These are phyloP conservation scores for Erynnis tages DNA, from an alignment of 2,888 invertebrate species.

Conservation along the genomic window DNA sequence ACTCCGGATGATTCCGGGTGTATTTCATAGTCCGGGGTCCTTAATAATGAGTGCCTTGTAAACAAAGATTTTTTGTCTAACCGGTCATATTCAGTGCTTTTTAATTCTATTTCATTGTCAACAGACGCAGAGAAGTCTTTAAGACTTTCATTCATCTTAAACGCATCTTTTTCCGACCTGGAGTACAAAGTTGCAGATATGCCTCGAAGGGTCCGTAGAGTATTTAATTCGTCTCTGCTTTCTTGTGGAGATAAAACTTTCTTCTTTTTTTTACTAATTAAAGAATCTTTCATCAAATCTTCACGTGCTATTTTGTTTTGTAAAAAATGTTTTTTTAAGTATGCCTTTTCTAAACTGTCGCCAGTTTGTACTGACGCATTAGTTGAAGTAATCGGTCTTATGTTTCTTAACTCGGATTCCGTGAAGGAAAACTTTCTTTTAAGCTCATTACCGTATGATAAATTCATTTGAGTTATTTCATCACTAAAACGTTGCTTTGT, in stretches of 20 bases:
- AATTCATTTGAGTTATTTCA: neutral
- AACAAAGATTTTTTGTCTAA: neutral
- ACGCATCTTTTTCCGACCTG: neutral
- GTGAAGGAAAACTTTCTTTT: constrained; percentile 44
- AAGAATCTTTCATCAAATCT: neutral
- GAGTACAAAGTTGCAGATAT: constrained; percentile 8
- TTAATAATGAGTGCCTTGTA: neutral
- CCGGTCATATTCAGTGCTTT: constrained; percentile 43
- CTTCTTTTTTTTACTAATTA: neutral
- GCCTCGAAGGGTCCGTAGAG: constrained; percentile 4
- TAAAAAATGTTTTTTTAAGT: constrained; percentile 25
- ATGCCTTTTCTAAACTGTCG: constrained; percentile 51
- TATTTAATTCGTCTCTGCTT: constrained; percentile 12
- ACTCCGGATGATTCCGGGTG: constrained; percentile 28
- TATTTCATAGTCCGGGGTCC: constrained; percentile 25
- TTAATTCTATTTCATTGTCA: constrained; percentile 45
- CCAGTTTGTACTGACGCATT: constrained; percentile 61
- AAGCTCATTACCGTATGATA: neutral
- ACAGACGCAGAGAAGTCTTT: constrained; percentile 11
- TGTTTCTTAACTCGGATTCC: constrained; percentile 53
- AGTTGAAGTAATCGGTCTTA: constrained; percentile 30
- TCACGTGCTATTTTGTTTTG: too few species aligned
- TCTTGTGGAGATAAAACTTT: neutral
- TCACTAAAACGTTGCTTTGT: constrained; percentile 5
- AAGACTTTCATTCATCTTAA: constrained; percentile 19